A percentile compares a stretch with the other conserved stretches of the same genome.
Evolutionary conservation across 2,888 invertebrate species (phyloP).

Genomic region (Caenorhabditis wallacei): DNA sequence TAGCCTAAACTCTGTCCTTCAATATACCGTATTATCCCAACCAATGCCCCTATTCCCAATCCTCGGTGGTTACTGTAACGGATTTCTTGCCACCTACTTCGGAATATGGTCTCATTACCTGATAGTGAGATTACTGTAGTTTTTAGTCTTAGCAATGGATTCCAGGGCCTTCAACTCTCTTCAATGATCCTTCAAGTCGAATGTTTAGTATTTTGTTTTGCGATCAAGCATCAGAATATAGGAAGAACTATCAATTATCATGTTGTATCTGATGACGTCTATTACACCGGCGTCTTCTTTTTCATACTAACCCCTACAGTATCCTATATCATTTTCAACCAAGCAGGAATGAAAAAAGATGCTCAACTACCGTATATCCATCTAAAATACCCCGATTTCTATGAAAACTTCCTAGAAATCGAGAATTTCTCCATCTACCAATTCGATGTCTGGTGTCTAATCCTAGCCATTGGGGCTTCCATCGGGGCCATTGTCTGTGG

Average conservation of each 20-base stretch:
- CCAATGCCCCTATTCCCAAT: neutral
- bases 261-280: slow-evolving; percentile 5
- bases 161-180: neutral
- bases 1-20: neutral
- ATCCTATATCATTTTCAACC: no score
- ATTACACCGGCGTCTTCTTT: neutral
- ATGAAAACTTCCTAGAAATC: neutral
- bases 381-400: neutral
- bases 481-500: neutral
- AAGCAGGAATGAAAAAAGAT: slow-evolving; percentile 14
- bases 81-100: neutral
- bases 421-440: slow-evolving; percentile 14
- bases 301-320: no score
- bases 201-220: slow-evolving; percentile 25
- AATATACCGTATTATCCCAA: neutral
- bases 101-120: slow-evolving; percentile 22
- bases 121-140: neutral
- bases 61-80: neutral
- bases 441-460: neutral
- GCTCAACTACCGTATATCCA: slow-evolving; percentile 15
- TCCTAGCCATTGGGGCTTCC: neutral
- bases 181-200: slow-evolving; percentile 28
- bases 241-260: slow-evolving; percentile 20
- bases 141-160: neutral
- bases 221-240: slow-evolving; percentile 37